Evolutionary conservation across 1,140 invertebrate species (phyloP).

Genomic region (Drosophila bipectinata): DNA sequence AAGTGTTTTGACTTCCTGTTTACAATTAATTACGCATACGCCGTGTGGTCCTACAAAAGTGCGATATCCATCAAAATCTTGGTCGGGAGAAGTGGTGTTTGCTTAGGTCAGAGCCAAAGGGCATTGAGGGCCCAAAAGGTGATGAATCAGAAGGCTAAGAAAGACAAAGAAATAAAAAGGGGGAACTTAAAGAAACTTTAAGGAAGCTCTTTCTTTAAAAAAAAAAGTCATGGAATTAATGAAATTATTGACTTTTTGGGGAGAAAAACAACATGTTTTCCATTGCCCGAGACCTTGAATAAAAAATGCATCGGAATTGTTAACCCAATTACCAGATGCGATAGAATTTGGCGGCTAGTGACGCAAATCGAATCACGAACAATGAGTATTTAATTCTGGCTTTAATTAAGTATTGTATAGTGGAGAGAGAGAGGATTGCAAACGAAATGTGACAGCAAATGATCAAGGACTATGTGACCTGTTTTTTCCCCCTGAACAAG

Average conservation of each 20-base stretch:
- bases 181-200: neutral
- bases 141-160: slow-evolving; percentile 22
- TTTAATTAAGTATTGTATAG: neutral
- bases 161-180: neutral
- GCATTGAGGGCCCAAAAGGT: slow-evolving; percentile 4
- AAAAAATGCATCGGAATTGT: neutral
- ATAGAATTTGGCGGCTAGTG: neutral
- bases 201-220: too few relatives aligned
- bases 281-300: neutral
- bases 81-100: slow-evolving; percentile 14
- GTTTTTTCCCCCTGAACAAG: neutral
- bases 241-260: too few relatives aligned
- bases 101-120: slow-evolving; percentile 21
- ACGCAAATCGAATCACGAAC: neutral
- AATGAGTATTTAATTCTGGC: neutral
- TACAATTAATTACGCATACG: slow-evolving; percentile 60
- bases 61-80: slow-evolving; percentile 4
- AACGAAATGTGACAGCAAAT: neutral
- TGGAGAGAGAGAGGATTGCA: too few relatives aligned
- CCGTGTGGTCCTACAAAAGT: slow-evolving; percentile 27
- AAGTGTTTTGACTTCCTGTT: slow-evolving; percentile 35
- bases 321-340: too few relatives aligned
- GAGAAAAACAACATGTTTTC: neutral
- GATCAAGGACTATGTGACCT: slow-evolving; percentile 1
- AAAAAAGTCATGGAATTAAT: too few relatives aligned